These are phyloP conservation scores for Hirtodrosophila confusa DNA, from an alignment of 2,888 invertebrate species.

Conservation along the genomic window DNA sequence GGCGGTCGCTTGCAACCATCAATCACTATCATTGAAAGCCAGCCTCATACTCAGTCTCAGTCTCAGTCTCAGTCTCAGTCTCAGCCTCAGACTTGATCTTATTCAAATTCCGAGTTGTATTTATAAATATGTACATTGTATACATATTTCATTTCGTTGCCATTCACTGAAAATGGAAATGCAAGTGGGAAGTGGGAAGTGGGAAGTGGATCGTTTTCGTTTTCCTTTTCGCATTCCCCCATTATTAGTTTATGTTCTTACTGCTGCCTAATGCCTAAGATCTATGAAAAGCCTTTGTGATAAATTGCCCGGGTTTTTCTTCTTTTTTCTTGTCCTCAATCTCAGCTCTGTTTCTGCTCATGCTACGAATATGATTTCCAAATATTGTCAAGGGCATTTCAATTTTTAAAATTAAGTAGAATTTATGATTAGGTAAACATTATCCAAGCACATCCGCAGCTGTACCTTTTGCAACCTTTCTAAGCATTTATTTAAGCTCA, in stretches of 20 bases:
- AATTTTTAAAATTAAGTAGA: too few relatives aligned
- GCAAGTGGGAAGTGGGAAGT: not conserved
- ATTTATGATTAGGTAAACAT: too few relatives aligned
- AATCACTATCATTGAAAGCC: slow-evolving; percentile 52
- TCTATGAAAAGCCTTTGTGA: not conserved
- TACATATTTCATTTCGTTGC: slow-evolving; percentile 41
- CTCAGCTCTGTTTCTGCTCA: too few relatives aligned
- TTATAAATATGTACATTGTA: slow-evolving; percentile 21
- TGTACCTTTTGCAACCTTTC: too few relatives aligned
- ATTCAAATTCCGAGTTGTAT: slow-evolving; percentile 12
- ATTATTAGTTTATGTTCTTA: not conserved
- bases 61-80: not conserved
- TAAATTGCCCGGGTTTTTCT: not conserved
- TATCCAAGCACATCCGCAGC: too few relatives aligned
- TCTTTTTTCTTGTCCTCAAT: too few relatives aligned
- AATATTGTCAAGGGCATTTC: too few relatives aligned
- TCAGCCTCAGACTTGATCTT: slow-evolving; percentile 6
- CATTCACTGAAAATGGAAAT: slow-evolving; percentile 1
- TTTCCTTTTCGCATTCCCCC: slow-evolving; percentile 9
- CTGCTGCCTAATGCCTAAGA: not conserved
- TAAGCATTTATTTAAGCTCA: too few relatives aligned
- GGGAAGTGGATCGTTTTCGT: too few relatives aligned
- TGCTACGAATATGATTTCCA: too few relatives aligned
- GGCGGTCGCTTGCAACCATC: slow-evolving; percentile 38
- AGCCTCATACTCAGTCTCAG: too few relatives aligned